Evolutionary conservation across 2,888 invertebrate species (phyloP), one percentile per base, ranked within the genome.

Genomic region (Eurois occulta): DNA sequence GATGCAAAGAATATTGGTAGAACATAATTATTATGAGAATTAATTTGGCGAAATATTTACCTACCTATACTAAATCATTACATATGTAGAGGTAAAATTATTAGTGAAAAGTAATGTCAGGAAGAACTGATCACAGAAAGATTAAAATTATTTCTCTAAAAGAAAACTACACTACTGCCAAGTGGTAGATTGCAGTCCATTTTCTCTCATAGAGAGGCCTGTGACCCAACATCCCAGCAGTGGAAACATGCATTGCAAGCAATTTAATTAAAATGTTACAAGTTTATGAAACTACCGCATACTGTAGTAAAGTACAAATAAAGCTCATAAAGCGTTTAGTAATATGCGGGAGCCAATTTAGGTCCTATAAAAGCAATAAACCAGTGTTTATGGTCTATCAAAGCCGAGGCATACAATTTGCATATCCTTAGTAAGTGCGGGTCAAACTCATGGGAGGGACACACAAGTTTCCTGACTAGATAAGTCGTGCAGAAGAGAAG

Each of bases 311-410:
- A 41, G 8, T 10, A 32, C 10, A 73, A 48, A 13, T 38, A 66
- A 58, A 41, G 18, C 24, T 24, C 11, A 11, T 28, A 46, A 62
- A 38, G 5, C 32, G 16, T 52, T 46, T 75, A 10, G 55, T 52
- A 65, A 55, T 55, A 72, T 4, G 8, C 48, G 18, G 21, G 4
- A 55, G 10, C 52, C 58, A 52, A 60, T 75, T 16, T n/a, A 38
- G n/a, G n/a, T 32, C n/a, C 35, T n/a, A 10, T 82, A 28, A 64
- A 76, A 55, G 38, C 55, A 52, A 77, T 77, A 35, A 62, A 80
- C 13, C 43, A 71, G 43, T 64, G 52, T 77, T 80, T 62, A 80
- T 80, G 41, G 72, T 35, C 28, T 35, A 24, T 35, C 46, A n/a
- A 32, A 71, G 32, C 21, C 48, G 32, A 35, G n/a, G 18, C n/a